A percentile compares a stretch with the other conserved stretches of the same genome.
Evolutionary conservation across 1,140 invertebrate genomes (phyloP).

Genomic region (Anadara kagoshimensis): DNA sequence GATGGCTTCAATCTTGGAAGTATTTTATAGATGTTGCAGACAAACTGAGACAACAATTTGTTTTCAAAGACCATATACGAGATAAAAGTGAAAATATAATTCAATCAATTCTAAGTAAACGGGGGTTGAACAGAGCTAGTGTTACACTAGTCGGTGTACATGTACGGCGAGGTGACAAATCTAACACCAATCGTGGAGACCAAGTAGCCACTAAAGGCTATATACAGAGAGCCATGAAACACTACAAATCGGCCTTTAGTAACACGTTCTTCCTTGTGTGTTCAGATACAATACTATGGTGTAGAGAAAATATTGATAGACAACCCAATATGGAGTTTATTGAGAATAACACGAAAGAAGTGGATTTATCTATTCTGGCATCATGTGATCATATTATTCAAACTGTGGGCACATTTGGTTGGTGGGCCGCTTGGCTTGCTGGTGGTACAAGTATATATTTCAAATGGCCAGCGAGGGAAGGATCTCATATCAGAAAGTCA

Average conservation of each 20-base stretch:
- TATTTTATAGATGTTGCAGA: slow-evolving; percentile 38
- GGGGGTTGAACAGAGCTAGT: background rate
- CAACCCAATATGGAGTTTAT: slow-evolving; percentile 14
- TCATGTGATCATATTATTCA: slow-evolving; percentile 61
- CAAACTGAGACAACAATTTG: slow-evolving; percentile 33
- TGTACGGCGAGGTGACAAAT: slow-evolving; percentile 45
- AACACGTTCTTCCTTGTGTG: slow-evolving; percentile 44
- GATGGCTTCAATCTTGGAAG: slow-evolving; percentile 48
- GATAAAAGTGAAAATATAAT: slow-evolving; percentile 21
- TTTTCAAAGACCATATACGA: slow-evolving; percentile 25
- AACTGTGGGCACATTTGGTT: slow-evolving; percentile 61
- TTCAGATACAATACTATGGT: slow-evolving; percentile 40
- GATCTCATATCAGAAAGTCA: slow-evolving; percentile 19
- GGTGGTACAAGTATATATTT: slow-evolving; percentile 61
- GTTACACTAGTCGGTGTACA: slow-evolving; percentile 47
- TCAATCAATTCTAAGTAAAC: background rate
- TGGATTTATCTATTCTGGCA: slow-evolving; percentile 55
- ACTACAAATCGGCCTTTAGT: slow-evolving; percentile 24
- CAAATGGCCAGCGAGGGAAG: slow-evolving; percentile 45
- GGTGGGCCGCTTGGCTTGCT: slow-evolving; percentile 63
- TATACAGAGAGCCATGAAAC: slow-evolving; percentile 37
- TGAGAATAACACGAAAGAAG: slow-evolving; percentile 29
- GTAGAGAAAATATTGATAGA: slow-evolving; percentile 26
- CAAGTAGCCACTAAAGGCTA: slow-evolving; percentile 38
- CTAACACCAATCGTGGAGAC: slow-evolving; percentile 34